Base-by-base conservation (phyloP, 2,113 vertebrate species). In the Daphoenositta chrysoptera region DNA sequence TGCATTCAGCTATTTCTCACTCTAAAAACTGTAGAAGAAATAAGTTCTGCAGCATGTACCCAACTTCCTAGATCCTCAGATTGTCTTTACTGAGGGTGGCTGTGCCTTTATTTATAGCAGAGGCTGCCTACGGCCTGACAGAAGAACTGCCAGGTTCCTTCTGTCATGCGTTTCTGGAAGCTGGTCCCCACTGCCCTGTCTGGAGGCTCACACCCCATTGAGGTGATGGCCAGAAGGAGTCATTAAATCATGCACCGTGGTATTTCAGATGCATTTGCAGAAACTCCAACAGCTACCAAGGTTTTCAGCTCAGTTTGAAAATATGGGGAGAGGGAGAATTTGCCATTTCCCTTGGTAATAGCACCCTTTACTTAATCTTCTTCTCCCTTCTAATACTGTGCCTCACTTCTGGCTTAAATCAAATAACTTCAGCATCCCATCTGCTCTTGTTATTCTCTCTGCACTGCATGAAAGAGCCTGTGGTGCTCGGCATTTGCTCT, bases 161-260 rank as follows among this genome's bases (percentile, higher is more conserved):
- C 57, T 48, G n/a, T 45, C 40, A 23, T 31, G 12, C 0, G 0
- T 11, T 88, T n/a, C 48, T 45, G 20, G 15, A 48, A 65, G 40
- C 33, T 2, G 0, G 10, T 69, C 31, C 14, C n/a, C 31, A 26
- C 14, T 35, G 28, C 39, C 11, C 21, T 50, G 1, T 50, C 45
- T 16, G 10, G n/a, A 61, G 60, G 57, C 18, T 42, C 60, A 58
- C 37, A 84, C 4, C 9, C 13, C 22, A 10, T 28, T 58, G 37
- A 83, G 27, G 50, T 0, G 4, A 47, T 10, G 9, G 14, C 7
- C 35, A 47, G 45, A 40, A 77, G 21, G 15, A 73, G 20, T 45
- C 6, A 58, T 61, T 86, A 64, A 71, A 85, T 72, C 20, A 18
- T 10, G 48, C 33, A 37, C 7, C 56, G 7, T 28, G 37, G 10